Percentiles rank a stretch among this genome's conserved stretches.
These are phyloP conservation scores for Echeneis naucrates DNA, from an alignment of 2,797 vertebrate species.

Conservation along the genomic window DNA sequence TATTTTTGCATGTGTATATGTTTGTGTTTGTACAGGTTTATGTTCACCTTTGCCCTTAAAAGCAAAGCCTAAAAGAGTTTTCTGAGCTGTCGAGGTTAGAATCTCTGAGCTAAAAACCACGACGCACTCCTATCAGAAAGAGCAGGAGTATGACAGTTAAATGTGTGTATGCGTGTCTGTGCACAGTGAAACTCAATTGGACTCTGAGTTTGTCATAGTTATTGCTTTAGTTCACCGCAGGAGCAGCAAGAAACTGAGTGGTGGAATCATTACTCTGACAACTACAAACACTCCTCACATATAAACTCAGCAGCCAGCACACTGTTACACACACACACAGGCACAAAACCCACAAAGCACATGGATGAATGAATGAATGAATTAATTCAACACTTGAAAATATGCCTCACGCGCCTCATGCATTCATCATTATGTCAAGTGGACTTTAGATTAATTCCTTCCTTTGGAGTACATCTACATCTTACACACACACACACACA, in stretches of 20 bases:
- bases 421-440: constrained; percentile 39
- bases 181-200: constrained; percentile 44
- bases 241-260: constrained; percentile 65
- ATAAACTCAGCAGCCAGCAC: constrained; percentile 5
- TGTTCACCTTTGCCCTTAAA: constrained; percentile 16
- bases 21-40: constrained; percentile 11
- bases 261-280: constrained; percentile 73
- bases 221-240: constrained; percentile 67
- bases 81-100: constrained; percentile 50
- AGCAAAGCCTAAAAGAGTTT: constrained; percentile 32
- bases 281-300: constrained; percentile 58
- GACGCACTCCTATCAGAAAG: constrained; percentile 52
- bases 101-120: constrained; percentile 54
- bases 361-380: too few relatives aligned
- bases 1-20: not conserved
- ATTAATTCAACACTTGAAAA: constrained; percentile 33
- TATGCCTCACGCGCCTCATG: constrained; percentile 3
- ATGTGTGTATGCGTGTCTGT: constrained; percentile 30
- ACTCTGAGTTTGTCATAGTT: constrained; percentile 65
- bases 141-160: constrained; percentile 45
- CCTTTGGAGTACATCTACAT: constrained; percentile 23
- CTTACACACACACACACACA: constrained; percentile 2
- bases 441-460: constrained; percentile 44
- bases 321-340: constrained; percentile 2
- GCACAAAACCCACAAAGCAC: constrained; percentile 17